Evolutionary conservation across 1,140 invertebrate species (phyloP).

Genomic region (Cherax quadricarinatus): DNA sequence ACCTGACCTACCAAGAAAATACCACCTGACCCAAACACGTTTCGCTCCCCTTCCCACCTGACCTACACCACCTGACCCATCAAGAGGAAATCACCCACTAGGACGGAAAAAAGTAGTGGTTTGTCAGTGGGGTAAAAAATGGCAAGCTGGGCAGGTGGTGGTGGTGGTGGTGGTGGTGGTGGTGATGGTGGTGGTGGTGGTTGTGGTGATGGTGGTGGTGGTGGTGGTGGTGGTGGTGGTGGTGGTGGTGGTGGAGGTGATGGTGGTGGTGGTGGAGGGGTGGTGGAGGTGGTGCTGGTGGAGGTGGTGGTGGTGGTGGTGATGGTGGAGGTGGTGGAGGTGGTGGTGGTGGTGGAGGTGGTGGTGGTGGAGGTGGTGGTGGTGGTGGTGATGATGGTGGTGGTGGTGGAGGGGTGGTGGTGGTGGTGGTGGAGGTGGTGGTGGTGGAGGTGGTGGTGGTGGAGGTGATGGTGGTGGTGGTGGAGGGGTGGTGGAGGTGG

Average conservation of each 20-base stretch:
- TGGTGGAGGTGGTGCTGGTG: not conserved
- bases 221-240: not conserved
- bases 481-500: too few relatives aligned
- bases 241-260: not conserved
- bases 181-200: too few relatives aligned
- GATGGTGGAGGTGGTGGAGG: not conserved
- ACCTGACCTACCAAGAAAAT: too few relatives aligned
- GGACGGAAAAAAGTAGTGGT: too few relatives aligned
- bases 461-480: too few relatives aligned
- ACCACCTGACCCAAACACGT: too few relatives aligned
- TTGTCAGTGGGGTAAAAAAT: not conserved
- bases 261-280: not conserved
- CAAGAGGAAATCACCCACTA: too few relatives aligned
- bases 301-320: not conserved
- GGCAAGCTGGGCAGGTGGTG: not conserved
- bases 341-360: not conserved
- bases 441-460: constrained; percentile 1
- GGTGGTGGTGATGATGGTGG: not conserved
- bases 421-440: not conserved
- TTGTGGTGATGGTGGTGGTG: not conserved
- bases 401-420: too few relatives aligned
- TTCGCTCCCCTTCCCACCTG: too few relatives aligned
- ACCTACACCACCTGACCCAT: too few relatives aligned
- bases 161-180: not conserved
- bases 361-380: not conserved